These are phyloP conservation scores for Diplazon laetatorius DNA, from an alignment of 2,888 invertebrate species.

Conservation along the genomic window DNA sequence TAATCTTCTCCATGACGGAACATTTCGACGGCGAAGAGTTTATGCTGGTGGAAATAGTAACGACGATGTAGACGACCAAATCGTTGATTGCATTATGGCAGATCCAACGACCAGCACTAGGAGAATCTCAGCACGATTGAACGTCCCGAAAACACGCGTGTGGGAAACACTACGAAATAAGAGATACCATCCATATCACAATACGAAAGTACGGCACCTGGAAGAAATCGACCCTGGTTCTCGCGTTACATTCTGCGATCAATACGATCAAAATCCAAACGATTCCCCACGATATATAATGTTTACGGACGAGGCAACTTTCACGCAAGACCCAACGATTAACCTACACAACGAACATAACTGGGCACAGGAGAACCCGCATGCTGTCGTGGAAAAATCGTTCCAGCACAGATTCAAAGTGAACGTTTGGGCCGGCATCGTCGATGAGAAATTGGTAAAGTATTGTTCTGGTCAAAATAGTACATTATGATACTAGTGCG, in stretches of 20 bases:
- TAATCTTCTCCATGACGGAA: too few relatives aligned
- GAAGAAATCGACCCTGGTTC: background rate
- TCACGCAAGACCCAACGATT: constrained; percentile 3
- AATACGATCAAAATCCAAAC: background rate
- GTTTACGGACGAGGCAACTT: constrained; percentile 26
- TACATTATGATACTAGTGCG: too few relatives aligned
- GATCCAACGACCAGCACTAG: too few relatives aligned
- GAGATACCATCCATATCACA: constrained; percentile 2
- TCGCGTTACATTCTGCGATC: background rate
- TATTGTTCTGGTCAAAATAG: too few relatives aligned
- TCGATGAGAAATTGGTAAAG: constrained; percentile 17
- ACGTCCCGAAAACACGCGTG: background rate
- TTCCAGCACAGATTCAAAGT: constrained; percentile 18
- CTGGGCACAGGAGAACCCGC: constrained; percentile 25
- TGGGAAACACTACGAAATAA: background rate
- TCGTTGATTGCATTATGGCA: too few relatives aligned
- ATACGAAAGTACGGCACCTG: constrained; percentile 2
- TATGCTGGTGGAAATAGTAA: too few relatives aligned
- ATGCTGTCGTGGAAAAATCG: background rate
- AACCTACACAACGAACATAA: constrained; percentile 34
- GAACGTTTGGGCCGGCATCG: constrained; percentile 46
- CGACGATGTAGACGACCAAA: too few relatives aligned
- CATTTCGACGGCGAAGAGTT: too few relatives aligned
- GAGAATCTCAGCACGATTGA: background rate
- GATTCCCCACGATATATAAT: background rate